Conservation (phyloP, 1,140 invertebrate species). For the Ridgeia piscesae region DNA sequence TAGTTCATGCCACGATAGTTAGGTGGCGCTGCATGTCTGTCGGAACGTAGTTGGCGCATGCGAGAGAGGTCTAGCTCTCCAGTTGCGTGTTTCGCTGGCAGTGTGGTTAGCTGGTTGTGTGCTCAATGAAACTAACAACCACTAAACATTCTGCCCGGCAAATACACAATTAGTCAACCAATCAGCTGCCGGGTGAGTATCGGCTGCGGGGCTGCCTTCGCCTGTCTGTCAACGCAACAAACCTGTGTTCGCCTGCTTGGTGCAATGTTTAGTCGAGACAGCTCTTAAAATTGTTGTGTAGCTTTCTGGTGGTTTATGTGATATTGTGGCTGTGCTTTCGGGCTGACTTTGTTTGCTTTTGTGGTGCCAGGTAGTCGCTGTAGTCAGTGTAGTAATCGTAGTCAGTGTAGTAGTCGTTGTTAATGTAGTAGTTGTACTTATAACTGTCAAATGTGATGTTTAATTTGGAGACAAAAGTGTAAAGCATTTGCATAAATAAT, state of each 20-base stretch:
- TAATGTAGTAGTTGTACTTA: no score
- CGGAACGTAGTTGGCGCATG: neutral
- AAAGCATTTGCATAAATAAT: no score
- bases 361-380: neutral
- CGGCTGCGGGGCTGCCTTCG: neutral
- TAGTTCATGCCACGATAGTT: neutral
- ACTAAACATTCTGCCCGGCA: conserved; percentile 88
- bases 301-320: neutral
- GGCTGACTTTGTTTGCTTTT: neutral
- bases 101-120: conserved; percentile 99
- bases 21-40: neutral
- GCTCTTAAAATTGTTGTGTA: neutral
- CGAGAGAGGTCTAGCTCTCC: neutral
- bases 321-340: neutral
- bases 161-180: conserved; percentile 19
- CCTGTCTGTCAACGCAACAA: neutral
- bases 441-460: no score
- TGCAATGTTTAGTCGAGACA: neutral
- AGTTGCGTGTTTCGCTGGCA: conserved; percentile 69
- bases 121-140: conserved; percentile 72
- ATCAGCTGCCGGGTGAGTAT: neutral
- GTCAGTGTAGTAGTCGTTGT: no score
- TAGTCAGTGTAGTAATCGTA: neutral
- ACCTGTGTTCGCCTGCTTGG: neutral
- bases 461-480: no score